phyloP scores from a whole-genome alignment of 2,113 vertebrate species.

The Chitala chitala region DNA sequence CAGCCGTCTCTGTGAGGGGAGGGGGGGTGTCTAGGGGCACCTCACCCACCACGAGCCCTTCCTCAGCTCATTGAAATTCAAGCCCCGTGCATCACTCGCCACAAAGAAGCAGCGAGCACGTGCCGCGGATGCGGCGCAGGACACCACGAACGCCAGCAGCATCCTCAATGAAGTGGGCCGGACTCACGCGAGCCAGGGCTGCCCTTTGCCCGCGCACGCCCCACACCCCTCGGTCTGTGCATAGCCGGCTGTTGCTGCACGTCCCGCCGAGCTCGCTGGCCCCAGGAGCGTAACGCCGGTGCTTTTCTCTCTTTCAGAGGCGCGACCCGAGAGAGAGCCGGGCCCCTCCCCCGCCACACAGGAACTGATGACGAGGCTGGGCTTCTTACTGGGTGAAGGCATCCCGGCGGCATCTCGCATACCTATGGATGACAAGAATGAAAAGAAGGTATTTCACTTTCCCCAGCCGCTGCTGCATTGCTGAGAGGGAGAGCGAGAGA shows the following conservation, averaged over 20 bases:
- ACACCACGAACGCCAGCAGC: constrained; percentile 13
- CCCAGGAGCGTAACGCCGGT: constrained; percentile 26
- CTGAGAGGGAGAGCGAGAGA: too few relatives aligned
- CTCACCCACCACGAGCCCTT: not conserved
- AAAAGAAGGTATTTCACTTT: constrained; percentile 80
- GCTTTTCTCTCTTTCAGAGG: constrained; percentile 62
- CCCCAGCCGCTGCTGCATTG: constrained; percentile 36
- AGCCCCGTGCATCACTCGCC: constrained; percentile 42
- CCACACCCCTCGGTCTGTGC: not conserved
- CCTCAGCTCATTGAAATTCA: constrained; percentile 56
- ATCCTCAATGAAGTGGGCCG: constrained; percentile 12
- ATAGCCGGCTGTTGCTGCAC: constrained; percentile 30
- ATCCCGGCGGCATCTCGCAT: constrained; percentile 84
- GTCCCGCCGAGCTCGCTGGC: constrained; percentile 47
- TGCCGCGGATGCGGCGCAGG: constrained; percentile 36
- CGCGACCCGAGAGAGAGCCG: constrained; percentile 74
- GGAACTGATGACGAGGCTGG: constrained; percentile 97
- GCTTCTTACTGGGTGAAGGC: constrained; percentile 96
- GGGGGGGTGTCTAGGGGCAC: not conserved
- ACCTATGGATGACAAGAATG: constrained; percentile 87
- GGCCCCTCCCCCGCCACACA: constrained; percentile 92
- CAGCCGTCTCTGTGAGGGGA: too few relatives aligned
- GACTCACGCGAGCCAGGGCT: not conserved
- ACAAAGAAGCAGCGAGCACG: constrained; percentile 45
- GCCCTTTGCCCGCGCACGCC: not conserved